A percentile compares a stretch with the other conserved stretches of the same genome.
Conservation (phyloP, 2,888 invertebrate genomes). For the Stegophylla sp. region DNA sequence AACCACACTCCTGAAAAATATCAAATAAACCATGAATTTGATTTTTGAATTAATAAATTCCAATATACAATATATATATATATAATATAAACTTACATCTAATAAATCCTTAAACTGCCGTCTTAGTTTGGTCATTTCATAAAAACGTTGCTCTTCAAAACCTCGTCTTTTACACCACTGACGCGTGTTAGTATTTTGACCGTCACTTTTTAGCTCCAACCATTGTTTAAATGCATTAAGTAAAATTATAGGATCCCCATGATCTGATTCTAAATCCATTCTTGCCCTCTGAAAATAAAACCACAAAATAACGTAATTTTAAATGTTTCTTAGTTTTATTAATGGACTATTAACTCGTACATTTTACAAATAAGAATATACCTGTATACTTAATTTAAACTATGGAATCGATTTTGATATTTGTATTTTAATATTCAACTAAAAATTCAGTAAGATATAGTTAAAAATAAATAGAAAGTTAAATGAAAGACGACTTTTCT, state of each 20-base stretch:
- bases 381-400: no score
- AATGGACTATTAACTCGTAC: no score
- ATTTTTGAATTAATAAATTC: not conserved
- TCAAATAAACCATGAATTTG: not conserved
- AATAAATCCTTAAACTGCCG: conserved; percentile 86
- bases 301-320: not conserved
- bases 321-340: conserved; percentile 5
- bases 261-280: conserved; percentile 85
- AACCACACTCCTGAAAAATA: conserved; percentile 69
- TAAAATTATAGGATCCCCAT: conserved; percentile 93
- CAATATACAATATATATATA: not conserved
- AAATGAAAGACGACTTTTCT: no score
- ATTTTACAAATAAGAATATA: no score
- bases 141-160: conserved; percentile 95
- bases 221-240: conserved; percentile 88
- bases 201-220: conserved; percentile 75
- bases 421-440: no score
- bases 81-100: conserved; percentile 67
- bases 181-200: conserved; percentile 64
- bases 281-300: conserved; percentile 70
- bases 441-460: no score
- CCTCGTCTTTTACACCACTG: conserved; percentile 90
- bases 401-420: no score
- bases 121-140: conserved; percentile 92
- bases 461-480: no score